Evolutionary conservation across 2,113 vertebrate genomes (phyloP).

Genomic region (Phylloscopus trochilus): DNA sequence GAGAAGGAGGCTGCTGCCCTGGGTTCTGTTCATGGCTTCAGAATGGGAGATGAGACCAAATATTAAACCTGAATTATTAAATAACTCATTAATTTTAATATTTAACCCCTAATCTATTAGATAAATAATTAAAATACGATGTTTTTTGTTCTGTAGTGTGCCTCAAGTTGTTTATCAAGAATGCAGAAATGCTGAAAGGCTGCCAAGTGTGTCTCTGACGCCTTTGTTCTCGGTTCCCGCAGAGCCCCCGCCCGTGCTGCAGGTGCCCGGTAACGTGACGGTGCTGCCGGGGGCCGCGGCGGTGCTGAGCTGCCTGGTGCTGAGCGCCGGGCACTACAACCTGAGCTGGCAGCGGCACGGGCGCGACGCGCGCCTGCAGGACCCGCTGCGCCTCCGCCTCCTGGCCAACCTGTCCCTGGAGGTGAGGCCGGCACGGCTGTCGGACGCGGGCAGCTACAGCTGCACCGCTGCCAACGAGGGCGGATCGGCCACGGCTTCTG

Average conservation of each 20-base stretch:
- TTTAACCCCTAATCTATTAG: background rate
- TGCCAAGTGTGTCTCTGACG: background rate
- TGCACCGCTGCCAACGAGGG: slow-evolving; percentile 85
- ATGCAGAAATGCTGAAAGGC: background rate
- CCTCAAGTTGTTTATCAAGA: background rate
- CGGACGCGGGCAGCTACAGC: slow-evolving; percentile 81
- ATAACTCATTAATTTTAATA: background rate
- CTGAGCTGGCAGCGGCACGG: slow-evolving; percentile 86
- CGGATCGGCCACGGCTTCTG: slow-evolving; percentile 69
- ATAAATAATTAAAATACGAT: background rate
- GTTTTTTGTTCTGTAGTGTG: accelerated
- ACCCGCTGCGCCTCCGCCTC: slow-evolving; percentile 62
- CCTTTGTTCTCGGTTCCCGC: background rate
- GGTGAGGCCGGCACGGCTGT: slow-evolving; percentile 69
- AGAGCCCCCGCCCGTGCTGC: slow-evolving; percentile 90
- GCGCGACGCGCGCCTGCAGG: slow-evolving; percentile 67
- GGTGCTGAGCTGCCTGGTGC: slow-evolving; percentile 81
- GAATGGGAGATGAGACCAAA: background rate
- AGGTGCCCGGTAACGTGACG: slow-evolving; percentile 78
- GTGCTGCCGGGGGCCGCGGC: slow-evolving; percentile 76
- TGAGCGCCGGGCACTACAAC: slow-evolving; percentile 85
- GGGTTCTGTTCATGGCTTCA: background rate
- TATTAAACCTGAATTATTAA: background rate
- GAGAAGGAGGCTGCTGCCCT: background rate
- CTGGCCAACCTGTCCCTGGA: slow-evolving; percentile 84